Conservation (phyloP, 2,888 invertebrate species). For the Xanthostigma xanthostigma region DNA sequence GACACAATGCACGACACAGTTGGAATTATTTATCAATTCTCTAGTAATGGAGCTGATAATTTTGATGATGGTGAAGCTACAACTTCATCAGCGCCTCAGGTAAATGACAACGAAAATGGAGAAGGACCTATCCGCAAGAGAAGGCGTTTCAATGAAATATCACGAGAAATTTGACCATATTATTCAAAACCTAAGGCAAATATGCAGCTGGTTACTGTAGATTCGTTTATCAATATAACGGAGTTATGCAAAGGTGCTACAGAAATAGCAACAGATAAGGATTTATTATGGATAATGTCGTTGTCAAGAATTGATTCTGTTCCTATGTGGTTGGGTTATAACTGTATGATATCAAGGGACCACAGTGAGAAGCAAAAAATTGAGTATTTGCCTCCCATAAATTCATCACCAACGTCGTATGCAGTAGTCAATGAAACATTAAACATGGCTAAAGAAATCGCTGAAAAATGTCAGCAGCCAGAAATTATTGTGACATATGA, state of each 20-base stretch:
- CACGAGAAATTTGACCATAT: slow-evolving; percentile 8
- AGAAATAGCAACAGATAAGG: slow-evolving; percentile 15
- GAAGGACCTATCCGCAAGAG: slow-evolving; percentile 11
- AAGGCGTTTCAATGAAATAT: slow-evolving; percentile 14
- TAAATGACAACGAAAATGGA: slow-evolving; percentile 9
- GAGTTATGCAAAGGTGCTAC: slow-evolving; percentile 2
- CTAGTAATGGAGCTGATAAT: too few relatives aligned
- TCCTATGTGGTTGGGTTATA: slow-evolving; percentile 20
- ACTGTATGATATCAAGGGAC: slow-evolving; percentile 13
- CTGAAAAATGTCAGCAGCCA: slow-evolving; percentile 16
- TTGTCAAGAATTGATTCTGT: slow-evolving; percentile 12
- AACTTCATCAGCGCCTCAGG: slow-evolving; percentile 11
- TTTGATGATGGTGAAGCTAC: slow-evolving; percentile 10
- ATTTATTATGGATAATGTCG: slow-evolving; percentile 16
- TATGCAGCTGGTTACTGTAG: slow-evolving; percentile 11
- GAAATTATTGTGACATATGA: slow-evolving; percentile 20
- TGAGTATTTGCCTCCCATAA: slow-evolving; percentile 20
- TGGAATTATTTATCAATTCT: too few relatives aligned
- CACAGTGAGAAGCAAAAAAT: slow-evolving; percentile 15
- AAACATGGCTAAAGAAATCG: slow-evolving; percentile 13
- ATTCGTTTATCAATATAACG: slow-evolving; percentile 6
- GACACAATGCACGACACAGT: too few relatives aligned
- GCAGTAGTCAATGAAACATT: slow-evolving; percentile 19
- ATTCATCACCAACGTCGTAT: slow-evolving; percentile 17
- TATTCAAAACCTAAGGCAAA: slow-evolving; percentile 9